phyloP scores from a whole-genome alignment of 2,797 vertebrate genomes.

The Limosa lapponica region DNA sequence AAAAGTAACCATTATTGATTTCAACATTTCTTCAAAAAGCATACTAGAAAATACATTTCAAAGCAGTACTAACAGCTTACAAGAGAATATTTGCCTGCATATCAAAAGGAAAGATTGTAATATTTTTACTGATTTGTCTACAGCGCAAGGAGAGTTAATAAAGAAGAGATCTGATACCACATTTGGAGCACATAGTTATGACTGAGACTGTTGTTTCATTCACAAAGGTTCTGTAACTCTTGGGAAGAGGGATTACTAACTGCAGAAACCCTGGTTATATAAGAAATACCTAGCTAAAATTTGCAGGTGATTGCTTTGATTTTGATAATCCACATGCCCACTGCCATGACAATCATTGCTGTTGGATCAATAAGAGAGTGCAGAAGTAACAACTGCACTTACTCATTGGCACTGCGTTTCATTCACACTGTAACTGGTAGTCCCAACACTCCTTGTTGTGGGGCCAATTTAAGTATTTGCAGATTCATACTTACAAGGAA shows the following conservation, averaged over 20 bases:
- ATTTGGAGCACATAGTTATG: not conserved
- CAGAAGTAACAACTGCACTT: not conserved
- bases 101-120: not conserved
- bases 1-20: not conserved
- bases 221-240: not conserved
- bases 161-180: not conserved
- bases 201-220: not conserved
- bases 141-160: not conserved
- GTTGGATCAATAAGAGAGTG: not conserved
- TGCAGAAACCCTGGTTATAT: not conserved
- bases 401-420: not conserved
- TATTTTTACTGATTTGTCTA: not conserved
- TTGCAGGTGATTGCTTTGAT: not conserved
- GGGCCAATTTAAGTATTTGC: not conserved
- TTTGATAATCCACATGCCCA: not conserved
- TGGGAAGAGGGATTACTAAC: not conserved
- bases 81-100: not conserved
- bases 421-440: not conserved
- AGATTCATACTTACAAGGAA: not conserved
- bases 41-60: not conserved
- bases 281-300: not conserved
- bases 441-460: not conserved
- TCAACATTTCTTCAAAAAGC: not conserved
- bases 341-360: not conserved
- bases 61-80: not conserved